Evolutionary conservation across 2,797 vertebrate genomes (phyloP), one percentile per base, ranked within the genome.

Genomic region (Xiphorhynchus erythropygius): DNA sequence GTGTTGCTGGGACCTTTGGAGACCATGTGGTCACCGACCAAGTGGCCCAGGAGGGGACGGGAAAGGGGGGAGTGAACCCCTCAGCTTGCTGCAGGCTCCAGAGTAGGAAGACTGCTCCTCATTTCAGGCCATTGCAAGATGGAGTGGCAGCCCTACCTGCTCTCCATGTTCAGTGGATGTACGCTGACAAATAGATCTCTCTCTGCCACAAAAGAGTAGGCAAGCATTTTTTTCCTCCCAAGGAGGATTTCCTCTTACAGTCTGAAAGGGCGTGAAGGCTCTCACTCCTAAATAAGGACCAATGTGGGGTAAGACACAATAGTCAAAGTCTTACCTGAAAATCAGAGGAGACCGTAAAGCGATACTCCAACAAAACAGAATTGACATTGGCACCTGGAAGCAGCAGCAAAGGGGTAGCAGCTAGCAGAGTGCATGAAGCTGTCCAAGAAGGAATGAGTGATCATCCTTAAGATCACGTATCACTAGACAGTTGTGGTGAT

Each of bases 161-260:
- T 76, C 16, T 47, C 17, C 2, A 3, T 55, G 21, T 7, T 75
- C 41, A 9, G 11, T 56, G n/a, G 5, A 23, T n/a, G 4, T 32
- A 39, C 13, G 4, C 6, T 57, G n/a, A 5, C 9, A 75, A 60
- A 46, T 13, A 46, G 14, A 3, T 53, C 0, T 0, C 12, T 73
- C 21, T 18, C 8, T 35, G 19, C 4, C 7, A 56, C 32, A 16
- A 76, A 77, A 22, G 2, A 4, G 4, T 22, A 53, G 18, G 2
- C 0, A 3, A 13, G 2, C 11, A 41, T 17, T 17, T 41, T 77
- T 71, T 76, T 27, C 25, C 30, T 64, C 9, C 7, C 5, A 19
- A 14, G 2, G 9, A 56, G 3, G 2, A 13, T 11, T 52, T 65
- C 74, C 5, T 55, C 44, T 57, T 42, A 25, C 11, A 37, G 3